Base-by-base conservation (phyloP, 37 sponge, comb jelly and placozoan species). In the Halichondria panicea region DNA sequence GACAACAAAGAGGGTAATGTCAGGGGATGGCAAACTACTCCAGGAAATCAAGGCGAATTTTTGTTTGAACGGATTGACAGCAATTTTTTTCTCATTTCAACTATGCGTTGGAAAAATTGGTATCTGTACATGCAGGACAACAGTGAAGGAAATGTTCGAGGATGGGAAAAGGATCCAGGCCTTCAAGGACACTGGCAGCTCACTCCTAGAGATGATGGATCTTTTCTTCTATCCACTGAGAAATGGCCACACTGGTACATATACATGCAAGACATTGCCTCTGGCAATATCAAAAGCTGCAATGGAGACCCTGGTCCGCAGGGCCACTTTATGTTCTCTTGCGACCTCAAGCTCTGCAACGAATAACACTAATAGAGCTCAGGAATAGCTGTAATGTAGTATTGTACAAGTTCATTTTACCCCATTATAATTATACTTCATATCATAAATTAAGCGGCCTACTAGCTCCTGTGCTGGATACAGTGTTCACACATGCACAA, bases 231-330 rank as follows among this genome's bases (percentile, higher is more conserved):
- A n/a, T 22, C 21, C 11, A 24, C 63, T 31, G 32, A 61, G 63
- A 11, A 61, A n/a, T 61, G 63, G 63, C 63, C 63, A 24, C 21
- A 11, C 32, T 61, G 63, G 63, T 61, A 61, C 18, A 30, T 61
- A 12, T 61, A 31, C 63, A 30, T 31, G 63, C 9, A 61, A 12
- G 18, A 18, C 33, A 30, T 22, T 18, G 12, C 21, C 18, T 9
- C 12, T 31, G 63, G 63, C 12, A 18, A 61, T 30, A 18, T 61
- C 12, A 24, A 12, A 61, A n/a, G 63, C 63, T 30, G n/a, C 63
- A 24, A 61, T 61, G 63, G 63, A 31, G 33, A 30, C 12, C 63
- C 63, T 61, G 63, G 63, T 61, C 63, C 63, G 18, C 63, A 61
- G 33, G 63, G 63, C 9, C n/a, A 61, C 32, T 61, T 61, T 30